Percentiles rank a stretch among this genome's conserved stretches.
Conservation (phyloP, 2,888 invertebrate genomes). For the Teinopalpus imperialis region DNA sequence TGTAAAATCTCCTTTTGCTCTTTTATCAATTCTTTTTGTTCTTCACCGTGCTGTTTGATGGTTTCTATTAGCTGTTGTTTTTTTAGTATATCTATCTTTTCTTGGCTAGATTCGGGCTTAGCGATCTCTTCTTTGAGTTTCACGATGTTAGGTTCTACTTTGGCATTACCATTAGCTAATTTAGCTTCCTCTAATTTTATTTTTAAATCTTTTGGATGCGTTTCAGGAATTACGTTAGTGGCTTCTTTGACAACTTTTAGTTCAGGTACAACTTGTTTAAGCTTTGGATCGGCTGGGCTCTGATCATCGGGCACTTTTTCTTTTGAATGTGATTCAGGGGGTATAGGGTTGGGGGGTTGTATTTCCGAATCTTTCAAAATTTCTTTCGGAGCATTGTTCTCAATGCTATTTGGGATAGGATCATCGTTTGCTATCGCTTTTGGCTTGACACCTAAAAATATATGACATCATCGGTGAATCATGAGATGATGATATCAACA, state of each 20-base stretch:
- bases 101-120: conserved; percentile 40
- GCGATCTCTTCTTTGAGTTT: conserved; percentile 41
- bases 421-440: conserved; percentile 42
- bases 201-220: conserved; percentile 62
- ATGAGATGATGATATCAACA: too few species aligned
- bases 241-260: conserved; percentile 43
- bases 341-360: conserved; percentile 71
- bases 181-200: conserved; percentile 47
- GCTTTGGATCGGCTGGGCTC: conserved; percentile 47
- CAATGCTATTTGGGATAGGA: conserved; percentile 31
- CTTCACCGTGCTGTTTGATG: conserved; percentile 85
- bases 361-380: conserved; percentile 62
- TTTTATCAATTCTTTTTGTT: conserved; percentile 85
- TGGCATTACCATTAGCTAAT: conserved; percentile 40
- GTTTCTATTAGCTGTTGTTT: conserved; percentile 82
- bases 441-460: conserved; percentile 45
- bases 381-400: conserved; percentile 39
- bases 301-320: conserved; percentile 60
- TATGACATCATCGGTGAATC: too few species aligned
- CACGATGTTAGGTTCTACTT: conserved; percentile 34
- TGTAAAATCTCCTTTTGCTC: conserved; percentile 85
- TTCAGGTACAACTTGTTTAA: conserved; percentile 51
- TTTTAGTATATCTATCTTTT: conserved; percentile 57
- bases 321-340: conserved; percentile 65
- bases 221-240: conserved; percentile 41